These are phyloP conservation scores for Schrankia costaestrigalis DNA, from an alignment of 2,888 invertebrate species.

Conservation along the genomic window DNA sequence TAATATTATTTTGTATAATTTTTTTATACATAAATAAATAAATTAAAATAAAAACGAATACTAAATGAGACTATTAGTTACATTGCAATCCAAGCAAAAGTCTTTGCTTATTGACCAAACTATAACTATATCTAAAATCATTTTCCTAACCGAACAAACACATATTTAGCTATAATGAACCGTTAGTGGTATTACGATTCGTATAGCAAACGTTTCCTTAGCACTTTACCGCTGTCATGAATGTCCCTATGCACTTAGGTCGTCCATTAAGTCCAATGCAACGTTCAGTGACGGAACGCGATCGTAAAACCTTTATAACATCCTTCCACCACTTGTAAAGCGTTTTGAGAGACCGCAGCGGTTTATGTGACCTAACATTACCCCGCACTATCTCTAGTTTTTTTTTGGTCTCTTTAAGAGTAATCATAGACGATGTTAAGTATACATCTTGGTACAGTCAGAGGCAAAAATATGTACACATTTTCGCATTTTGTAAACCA, in stretches of 20 bases:
- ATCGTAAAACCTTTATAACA: slow-evolving; percentile 80
- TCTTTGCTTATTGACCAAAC: no score
- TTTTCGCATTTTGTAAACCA: no score
- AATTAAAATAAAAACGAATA: no score
- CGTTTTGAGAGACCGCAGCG: slow-evolving; percentile 69
- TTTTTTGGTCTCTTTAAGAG: slow-evolving; percentile 46
- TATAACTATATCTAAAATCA: no score
- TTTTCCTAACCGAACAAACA: not conserved
- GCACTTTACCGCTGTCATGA: slow-evolving; percentile 66
- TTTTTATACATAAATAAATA: no score
- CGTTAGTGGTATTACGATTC: slow-evolving; percentile 46
- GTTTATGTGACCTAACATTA: slow-evolving; percentile 70
- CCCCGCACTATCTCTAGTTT: slow-evolving; percentile 51
- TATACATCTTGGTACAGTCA: slow-evolving; percentile 52
- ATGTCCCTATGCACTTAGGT: slow-evolving; percentile 78
- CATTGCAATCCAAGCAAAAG: no score
- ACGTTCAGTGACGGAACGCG: slow-evolving; percentile 73
- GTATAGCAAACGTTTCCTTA: slow-evolving; percentile 51
- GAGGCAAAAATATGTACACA: no score
- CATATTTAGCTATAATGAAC: slow-evolving; percentile 40
- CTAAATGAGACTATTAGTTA: no score
- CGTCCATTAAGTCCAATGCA: slow-evolving; percentile 77
- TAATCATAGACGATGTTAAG: slow-evolving; percentile 40
- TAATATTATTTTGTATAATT: no score
- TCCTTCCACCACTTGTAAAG: slow-evolving; percentile 79